These are phyloP conservation scores for Aspidapion aeneum DNA, from an alignment of 2,888 invertebrate genomes.

Conservation along the genomic window DNA sequence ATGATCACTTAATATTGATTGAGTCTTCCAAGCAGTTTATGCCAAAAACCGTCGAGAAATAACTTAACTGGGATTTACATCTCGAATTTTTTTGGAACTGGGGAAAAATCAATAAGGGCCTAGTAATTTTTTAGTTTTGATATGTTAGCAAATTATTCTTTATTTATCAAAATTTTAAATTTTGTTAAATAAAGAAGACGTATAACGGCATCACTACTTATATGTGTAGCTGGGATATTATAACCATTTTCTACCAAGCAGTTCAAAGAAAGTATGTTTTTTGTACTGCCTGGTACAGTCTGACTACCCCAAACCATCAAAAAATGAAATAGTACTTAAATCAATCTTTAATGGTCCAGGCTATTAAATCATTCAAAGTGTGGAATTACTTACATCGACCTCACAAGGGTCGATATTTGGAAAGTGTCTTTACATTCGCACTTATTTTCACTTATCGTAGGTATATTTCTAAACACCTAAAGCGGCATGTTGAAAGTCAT, in stretches of 20 bases:
- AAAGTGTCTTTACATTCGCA: conserved; percentile 33
- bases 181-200: neutral
- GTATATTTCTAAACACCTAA: neutral
- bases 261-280: too few relatives aligned
- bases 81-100: neutral
- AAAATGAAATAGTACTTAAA: neutral
- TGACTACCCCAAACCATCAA: neutral
- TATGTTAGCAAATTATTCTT: neutral
- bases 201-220: neutral
- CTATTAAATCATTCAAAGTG: neutral
- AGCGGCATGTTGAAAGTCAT: too few relatives aligned
- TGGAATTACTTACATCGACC: neutral
- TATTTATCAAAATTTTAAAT: neutral
- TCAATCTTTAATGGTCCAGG: neutral
- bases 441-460: conserved; percentile 3
- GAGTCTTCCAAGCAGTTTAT: neutral
- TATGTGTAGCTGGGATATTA: too few relatives aligned
- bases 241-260: too few relatives aligned
- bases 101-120: neutral
- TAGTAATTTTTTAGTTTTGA: neutral
- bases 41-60: neutral
- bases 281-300: too few relatives aligned
- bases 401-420: neutral
- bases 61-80: neutral
- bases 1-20: neutral